Conservation (phyloP, 2,888 invertebrate species). For the Rhagonycha fulva region DNA sequence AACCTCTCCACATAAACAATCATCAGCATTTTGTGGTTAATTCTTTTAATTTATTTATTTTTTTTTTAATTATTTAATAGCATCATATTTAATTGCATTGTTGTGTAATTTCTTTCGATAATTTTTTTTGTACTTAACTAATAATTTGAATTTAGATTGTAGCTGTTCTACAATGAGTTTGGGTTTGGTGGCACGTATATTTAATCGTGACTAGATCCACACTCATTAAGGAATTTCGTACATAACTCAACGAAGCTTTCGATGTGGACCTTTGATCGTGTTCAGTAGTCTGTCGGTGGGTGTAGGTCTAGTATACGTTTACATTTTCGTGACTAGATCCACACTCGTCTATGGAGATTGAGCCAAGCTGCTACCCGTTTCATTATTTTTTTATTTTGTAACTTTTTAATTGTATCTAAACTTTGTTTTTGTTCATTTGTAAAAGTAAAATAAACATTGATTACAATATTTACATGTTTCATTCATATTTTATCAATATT, state of each 20-base stretch:
- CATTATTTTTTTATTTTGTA: not conserved
- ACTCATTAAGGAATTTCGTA: conserved; percentile 69
- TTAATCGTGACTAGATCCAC: conserved; percentile 84
- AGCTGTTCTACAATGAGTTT: conserved; percentile 67
- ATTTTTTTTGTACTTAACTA: not conserved
- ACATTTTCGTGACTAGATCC: conserved; percentile 79
- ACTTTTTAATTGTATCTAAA: not conserved
- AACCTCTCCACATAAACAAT: conserved; percentile 5
- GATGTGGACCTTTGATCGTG: conserved; percentile 4
- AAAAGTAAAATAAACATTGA: not conserved
- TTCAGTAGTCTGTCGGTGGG: conserved; percentile 73
- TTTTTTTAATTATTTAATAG: conserved; percentile 18
- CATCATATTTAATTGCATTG: conserved; percentile 4
- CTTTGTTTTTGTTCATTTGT: not conserved
- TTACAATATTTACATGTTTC: not conserved
- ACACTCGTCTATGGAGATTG: conserved; percentile 80
- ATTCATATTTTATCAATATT: not conserved
- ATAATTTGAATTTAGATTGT: conserved; percentile 26
- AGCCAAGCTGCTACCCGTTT: not conserved
- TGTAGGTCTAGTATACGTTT: conserved; percentile 79
- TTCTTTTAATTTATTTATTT: conserved; percentile 11
- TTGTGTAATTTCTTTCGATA: conserved; percentile 10
- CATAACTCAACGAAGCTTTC: not conserved
- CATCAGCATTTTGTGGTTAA: conserved; percentile 20
- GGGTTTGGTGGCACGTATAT: conserved; percentile 70